Percentiles rank a stretch among this genome's conserved stretches.
phyloP scores from a whole-genome alignment of 2,888 invertebrate genomes.

The Rotaria socialis region DNA sequence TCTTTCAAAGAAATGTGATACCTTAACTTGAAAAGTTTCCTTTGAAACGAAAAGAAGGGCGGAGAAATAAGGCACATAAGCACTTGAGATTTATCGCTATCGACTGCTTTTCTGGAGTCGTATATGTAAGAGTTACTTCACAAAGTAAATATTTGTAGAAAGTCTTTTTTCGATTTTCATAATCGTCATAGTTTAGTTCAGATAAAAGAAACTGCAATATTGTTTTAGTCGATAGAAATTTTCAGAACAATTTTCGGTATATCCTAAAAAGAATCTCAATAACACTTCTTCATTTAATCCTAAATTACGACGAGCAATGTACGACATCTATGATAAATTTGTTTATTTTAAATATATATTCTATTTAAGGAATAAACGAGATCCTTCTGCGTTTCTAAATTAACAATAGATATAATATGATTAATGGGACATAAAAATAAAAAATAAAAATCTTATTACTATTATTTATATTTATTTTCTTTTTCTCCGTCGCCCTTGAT shows the following conservation, averaged over 20 bases:
- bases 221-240: too few relatives aligned
- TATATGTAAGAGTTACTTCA: neutral
- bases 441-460: neutral
- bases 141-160: neutral
- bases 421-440: neutral
- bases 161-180: neutral
- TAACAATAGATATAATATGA: neutral
- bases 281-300: too few relatives aligned
- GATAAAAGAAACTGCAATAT: neutral
- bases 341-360: neutral
- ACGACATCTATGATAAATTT: neutral
- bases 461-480: neutral
- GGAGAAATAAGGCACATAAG: neutral
- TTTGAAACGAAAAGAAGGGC: neutral
- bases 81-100: neutral
- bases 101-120: neutral
- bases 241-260: too few relatives aligned
- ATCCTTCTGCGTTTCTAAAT: neutral
- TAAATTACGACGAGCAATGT: neutral
- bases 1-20: neutral
- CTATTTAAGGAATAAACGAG: too few relatives aligned
- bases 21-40: neutral
- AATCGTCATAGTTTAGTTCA: neutral
- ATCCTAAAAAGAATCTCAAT: too few relatives aligned
- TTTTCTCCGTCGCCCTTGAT: neutral